Evolutionary conservation across 2,888 invertebrate species (phyloP).

Genomic region (Lasiommata megera): DNA sequence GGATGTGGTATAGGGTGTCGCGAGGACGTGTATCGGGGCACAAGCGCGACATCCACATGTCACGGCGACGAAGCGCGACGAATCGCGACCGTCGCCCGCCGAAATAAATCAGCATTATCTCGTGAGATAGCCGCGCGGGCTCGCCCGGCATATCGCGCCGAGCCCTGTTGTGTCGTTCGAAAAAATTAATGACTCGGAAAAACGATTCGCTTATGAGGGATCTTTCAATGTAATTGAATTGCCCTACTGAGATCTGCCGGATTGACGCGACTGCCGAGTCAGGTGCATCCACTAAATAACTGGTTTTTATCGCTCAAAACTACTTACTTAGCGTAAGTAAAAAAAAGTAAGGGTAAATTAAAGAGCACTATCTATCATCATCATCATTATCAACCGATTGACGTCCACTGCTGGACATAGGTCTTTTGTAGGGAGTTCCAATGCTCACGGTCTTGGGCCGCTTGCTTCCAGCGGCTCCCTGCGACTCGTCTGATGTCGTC

Average conservation of each 20-base stretch:
- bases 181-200: constrained; percentile 82
- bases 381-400: too few relatives aligned
- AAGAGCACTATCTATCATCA: too few relatives aligned
- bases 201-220: constrained; percentile 82
- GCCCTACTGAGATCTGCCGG: constrained; percentile 71
- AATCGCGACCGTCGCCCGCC: constrained; percentile 75
- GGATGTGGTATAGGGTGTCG: background rate
- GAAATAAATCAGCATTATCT: constrained; percentile 82
- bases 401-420: too few relatives aligned
- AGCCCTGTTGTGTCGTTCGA: constrained; percentile 78
- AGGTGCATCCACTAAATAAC: constrained; percentile 40
- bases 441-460: too few relatives aligned
- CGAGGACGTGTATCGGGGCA: background rate
- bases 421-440: too few relatives aligned
- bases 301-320: constrained; percentile 1
- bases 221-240: constrained; percentile 81
- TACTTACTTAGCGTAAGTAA: too few relatives aligned
- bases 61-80: constrained; percentile 59
- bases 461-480: too few relatives aligned
- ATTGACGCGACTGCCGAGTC: constrained; percentile 59
- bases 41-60: constrained; percentile 42
- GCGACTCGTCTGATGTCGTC: too few relatives aligned
- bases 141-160: constrained; percentile 68
- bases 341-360: too few relatives aligned
- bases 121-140: constrained; percentile 74